Evolutionary conservation across 2,888 invertebrate species (phyloP), one percentile per base, ranked within the genome.

Genomic region (Acholoe squamosa): DNA sequence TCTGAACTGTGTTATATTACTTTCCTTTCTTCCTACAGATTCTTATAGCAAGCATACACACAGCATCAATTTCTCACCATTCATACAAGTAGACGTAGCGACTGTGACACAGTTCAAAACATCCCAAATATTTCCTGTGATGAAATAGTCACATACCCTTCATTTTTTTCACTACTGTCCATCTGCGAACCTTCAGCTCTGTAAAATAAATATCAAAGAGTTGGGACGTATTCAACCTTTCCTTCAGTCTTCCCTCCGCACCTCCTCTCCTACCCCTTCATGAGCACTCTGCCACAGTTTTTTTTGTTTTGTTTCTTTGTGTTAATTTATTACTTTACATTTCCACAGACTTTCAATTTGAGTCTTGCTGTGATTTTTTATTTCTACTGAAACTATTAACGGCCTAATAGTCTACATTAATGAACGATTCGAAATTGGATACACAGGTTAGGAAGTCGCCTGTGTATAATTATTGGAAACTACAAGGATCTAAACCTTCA

Each of bases 111-210:
- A 80, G 80, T 80, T 80, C 80, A 80, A 80, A 80, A 80, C 80
- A 80, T 80, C 80, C 86, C 86, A 52, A 86, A 86, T 86, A 86
- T 54, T 54, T 52, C 52, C 86, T 86, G 86, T 86, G 86, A 86
- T 86, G 86, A 86, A 86, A 86, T 86, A 86, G 16, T 31, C 86
- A 86, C 86, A 86, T 86, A 86, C 86, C 86, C 86, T 86, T 86
- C 86, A 86, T 86, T 86, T 86, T 86, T 86, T 86, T 86, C 86
- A 86, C 56, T 86, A 86, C 86, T 86, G 86, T 86, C 86, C 86
- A 86, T 86, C 86, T 86, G 86, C 86, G 86, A 86, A 52, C 86
- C 86, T 56, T 86, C 86, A 86, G 86, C 86, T 86, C 86, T 86
- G 86, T 86, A 86, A 86, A 86, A 86, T 86, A 86, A 86, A 86